Percentiles rank a stretch among this genome's conserved stretches.
Evolutionary conservation across 2,113 vertebrate genomes (phyloP).

Genomic region (Xenotilapia leptura): DNA sequence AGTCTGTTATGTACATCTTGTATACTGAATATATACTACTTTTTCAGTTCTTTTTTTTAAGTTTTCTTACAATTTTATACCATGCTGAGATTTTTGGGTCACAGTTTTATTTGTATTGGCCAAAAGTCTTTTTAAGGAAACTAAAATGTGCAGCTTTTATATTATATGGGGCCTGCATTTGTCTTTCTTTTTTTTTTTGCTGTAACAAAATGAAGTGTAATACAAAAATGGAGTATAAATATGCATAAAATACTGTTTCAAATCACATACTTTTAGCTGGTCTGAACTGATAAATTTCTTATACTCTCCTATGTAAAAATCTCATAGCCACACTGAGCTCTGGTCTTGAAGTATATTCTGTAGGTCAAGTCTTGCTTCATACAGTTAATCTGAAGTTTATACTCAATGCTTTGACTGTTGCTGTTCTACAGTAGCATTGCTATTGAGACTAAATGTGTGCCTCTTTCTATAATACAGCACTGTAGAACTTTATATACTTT

Average conservation of each 20-base stretch:
- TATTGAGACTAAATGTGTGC: conserved; percentile 31
- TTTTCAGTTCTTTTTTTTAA: neutral
- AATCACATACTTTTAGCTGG: neutral
- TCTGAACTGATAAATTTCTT: neutral
- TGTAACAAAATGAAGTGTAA: neutral
- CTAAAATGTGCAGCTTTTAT: conserved; percentile 39
- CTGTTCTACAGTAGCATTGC: neutral
- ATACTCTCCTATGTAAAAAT: neutral
- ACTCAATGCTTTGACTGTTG: conserved; percentile 20
- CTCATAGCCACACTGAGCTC: neutral
- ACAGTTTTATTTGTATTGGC: conserved; percentile 19
- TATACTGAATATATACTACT: neutral
- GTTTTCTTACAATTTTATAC: conserved; percentile 11
- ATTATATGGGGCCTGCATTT: conserved; percentile 30
- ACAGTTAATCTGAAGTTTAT: neutral
- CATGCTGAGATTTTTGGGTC: neutral
- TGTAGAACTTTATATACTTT: conserved; percentile 6
- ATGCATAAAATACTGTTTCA: neutral
- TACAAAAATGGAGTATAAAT: neutral
- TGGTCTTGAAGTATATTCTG: neutral
- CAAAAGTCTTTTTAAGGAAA: conserved; percentile 28
- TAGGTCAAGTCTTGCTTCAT: neutral
- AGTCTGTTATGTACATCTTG: neutral
- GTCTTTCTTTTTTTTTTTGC: neutral
- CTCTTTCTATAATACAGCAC: conserved; percentile 23